Percentiles rank a stretch among this genome's conserved stretches.
Evolutionary conservation across 2,797 vertebrate genomes (phyloP).

Genomic region (Microctenopoma steveboyesi): DNA sequence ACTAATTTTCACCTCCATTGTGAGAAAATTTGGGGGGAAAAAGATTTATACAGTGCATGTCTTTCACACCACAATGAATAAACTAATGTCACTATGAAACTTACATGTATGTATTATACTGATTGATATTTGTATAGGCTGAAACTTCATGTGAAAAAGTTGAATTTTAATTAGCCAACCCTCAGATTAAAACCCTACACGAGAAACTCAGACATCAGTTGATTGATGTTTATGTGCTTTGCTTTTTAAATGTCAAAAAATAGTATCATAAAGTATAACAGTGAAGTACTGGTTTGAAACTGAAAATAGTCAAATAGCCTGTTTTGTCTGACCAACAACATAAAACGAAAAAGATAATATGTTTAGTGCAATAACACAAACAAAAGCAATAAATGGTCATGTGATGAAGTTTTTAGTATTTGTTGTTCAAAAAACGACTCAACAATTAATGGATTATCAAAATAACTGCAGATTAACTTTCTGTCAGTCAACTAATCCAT

Average conservation of each 20-base stretch:
- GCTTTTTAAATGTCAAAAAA: background rate
- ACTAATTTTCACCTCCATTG: conserved; percentile 67
- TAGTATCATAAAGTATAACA: background rate
- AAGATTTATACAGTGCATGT: conserved; percentile 39
- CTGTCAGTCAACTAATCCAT: background rate
- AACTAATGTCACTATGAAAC: conserved; percentile 37
- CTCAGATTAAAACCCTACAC: background rate
- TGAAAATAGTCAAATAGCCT: background rate
- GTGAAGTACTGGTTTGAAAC: background rate
- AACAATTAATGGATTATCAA: background rate
- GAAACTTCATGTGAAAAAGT: background rate
- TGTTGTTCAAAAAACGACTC: background rate
- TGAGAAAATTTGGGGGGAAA: conserved; percentile 48
- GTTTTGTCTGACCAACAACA: background rate
- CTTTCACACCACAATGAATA: conserved; percentile 47
- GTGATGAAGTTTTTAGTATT: background rate
- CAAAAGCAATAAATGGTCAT: background rate
- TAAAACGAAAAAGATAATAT: background rate
- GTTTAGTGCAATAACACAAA: background rate
- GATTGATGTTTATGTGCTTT: background rate
- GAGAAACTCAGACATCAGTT: background rate
- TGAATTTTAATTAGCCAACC: conserved; percentile 1
- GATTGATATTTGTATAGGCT: conserved; percentile 21
- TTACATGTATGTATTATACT: conserved; percentile 2
- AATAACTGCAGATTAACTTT: background rate